Base-by-base conservation (phyloP, 1,140 invertebrate species). In the Lucilia sericata region DNA sequence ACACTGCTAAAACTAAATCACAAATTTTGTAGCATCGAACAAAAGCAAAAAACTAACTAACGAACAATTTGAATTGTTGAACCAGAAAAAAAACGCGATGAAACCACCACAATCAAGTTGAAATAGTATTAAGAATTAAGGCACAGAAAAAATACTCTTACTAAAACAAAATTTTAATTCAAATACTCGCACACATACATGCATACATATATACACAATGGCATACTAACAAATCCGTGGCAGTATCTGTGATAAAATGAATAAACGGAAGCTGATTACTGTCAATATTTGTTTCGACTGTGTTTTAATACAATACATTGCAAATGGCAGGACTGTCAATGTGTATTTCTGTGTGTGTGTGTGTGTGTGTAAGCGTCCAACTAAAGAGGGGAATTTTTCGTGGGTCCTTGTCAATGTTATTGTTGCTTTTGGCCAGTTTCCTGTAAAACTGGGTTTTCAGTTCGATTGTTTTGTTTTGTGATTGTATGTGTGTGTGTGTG, bases 201-300 rank as follows among this genome's bases (percentile, higher is more conserved):
- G 0, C 55, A 17, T 3, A n/a, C 55, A 42, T 2, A 30, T 2
- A 30, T 30, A 30, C 25, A 30, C 25, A 30, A 30, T 30, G 25
- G 25, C 25, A 30, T 30, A 1, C 25, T 30, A 30, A 30, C 25
- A 30, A 30, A 30, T 30, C 25, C 25, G 25, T 30, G 25, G 25
- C 25, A 30, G 42, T 42, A 42, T 42, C 42, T 21, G 19, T 70
- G 65, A 70, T 70, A 70, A 70, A 70, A 70, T 70, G 65, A 70
- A 42, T 42, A 42, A 76, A 76, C 85, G 84, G 86, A 87, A 87
- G 86, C 85, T 87, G 86, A 87, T 86, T 86, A 86, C 86, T 86
- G 86, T 87, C 87, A 87, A 87, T 87, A 87, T 87, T 87, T 87
- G 86, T 83, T 88, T 86, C 83, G 85, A 82, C 85, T 87, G n/a